Base-by-base conservation (phyloP, 2,888 invertebrate species). In the Chrysolina haemoptera region DNA sequence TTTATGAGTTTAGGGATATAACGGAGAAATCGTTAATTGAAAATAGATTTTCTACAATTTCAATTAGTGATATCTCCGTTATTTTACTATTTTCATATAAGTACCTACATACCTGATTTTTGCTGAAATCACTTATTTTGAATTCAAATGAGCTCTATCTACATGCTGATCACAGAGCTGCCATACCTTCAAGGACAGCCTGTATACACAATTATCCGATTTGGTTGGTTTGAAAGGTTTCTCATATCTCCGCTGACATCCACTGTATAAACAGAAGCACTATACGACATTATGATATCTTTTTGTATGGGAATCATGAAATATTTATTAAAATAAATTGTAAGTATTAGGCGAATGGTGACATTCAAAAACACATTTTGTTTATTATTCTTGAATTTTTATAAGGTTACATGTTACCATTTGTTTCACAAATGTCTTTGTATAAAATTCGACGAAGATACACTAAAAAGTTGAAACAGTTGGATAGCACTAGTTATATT, bases 341-440 rank as follows among this genome's bases (percentile, higher is more conserved):
- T 53, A 4, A 53, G 53, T 41, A 66, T 64, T 43, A 41, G 55
- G 70, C 68, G 68, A 71, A 67, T 70, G 66, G 35, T 75, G 70
- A 75, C 72, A 73, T 73, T 70, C 62, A 62, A 59, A 70, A 65
- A 75, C 62, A 73, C 68, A 65, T 62, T 55, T 46, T 80, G 80
- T 81, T 81, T 81, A 78, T 81, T 81, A 76, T 81, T 74, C 48
- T 75, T 75, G 69, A 41, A 76, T 73, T 78, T 81, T 80, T 76
- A 77, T 79, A 79, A 76, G 71, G 70, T 65, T 65, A 62, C 50
- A 62, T 63, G 70, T 71, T 77, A 78, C 69, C 81, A 81, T 74
- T 81, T 81, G 81, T 74, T 74, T 75, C 76, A 77, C 81, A 81
- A 81, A 81, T 81, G 81, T 81, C 76, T 73, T 59, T 59, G 59